A percentile compares a stretch with the other conserved stretches of the same genome.
These are phyloP conservation scores for Coranthus polyacanthus DNA, from an alignment of 2,797 vertebrate genomes.

Conservation along the genomic window DNA sequence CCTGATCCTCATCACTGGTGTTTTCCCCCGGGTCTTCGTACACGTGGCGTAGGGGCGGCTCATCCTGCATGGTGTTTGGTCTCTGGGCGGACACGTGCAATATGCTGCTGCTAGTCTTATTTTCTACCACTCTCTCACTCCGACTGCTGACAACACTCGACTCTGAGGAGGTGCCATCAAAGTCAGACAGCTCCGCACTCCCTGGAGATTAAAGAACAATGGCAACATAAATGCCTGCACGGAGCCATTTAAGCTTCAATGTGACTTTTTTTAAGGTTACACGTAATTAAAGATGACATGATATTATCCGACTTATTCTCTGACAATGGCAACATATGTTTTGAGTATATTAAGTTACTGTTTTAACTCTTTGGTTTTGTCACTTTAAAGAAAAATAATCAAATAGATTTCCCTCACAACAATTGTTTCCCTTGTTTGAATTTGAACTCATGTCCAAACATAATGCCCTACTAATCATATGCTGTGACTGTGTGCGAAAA, in stretches of 20 bases:
- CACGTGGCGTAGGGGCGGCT: constrained; percentile 7
- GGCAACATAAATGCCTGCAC: constrained; percentile 4
- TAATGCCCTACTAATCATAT: no score
- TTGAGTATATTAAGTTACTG: neutral
- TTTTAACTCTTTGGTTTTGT: neutral
- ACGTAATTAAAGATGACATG: neutral
- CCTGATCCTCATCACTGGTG: constrained; percentile 87
- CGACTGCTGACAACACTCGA: constrained; percentile 52
- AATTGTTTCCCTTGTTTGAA: no score
- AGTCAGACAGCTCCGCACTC: constrained; percentile 65
- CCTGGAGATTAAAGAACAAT: constrained; percentile 59
- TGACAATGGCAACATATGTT: neutral
- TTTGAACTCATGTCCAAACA: no score
- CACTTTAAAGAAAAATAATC: neutral
- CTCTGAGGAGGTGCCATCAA: constrained; percentile 71
- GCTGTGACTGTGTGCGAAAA: no score
- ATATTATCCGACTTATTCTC: neutral
- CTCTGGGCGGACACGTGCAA: constrained; percentile 48
- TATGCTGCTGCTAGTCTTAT: constrained; percentile 41
- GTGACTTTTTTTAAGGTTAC: neutral
- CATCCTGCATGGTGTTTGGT: constrained; percentile 59
- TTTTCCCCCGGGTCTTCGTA: constrained; percentile 70
- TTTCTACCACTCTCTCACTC: constrained; percentile 28
- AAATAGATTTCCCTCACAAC: neutral
- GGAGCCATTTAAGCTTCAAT: neutral